Conservation (phyloP, 2,113 vertebrate genomes). For the Vimba vimba region DNA sequence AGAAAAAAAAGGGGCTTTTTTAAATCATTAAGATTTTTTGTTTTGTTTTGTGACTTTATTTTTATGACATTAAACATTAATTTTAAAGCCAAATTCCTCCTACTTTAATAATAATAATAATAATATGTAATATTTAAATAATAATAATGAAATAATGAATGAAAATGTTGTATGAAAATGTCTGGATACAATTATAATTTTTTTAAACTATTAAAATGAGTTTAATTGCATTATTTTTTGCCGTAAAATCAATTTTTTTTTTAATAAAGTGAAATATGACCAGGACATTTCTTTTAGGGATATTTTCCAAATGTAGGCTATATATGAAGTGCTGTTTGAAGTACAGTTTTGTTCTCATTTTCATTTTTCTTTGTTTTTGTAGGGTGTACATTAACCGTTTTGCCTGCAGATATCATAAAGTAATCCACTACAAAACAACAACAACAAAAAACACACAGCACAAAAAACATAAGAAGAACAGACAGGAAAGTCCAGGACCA, state of each 20-base stretch:
- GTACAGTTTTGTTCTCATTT: neutral
- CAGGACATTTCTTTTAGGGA: neutral
- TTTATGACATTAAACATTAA: neutral
- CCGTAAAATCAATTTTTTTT: neutral
- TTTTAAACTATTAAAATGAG: no score
- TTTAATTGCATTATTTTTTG: no score
- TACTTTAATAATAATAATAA: neutral
- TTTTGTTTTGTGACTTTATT: neutral
- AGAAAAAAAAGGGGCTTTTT: neutral
- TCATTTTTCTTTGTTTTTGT: neutral
- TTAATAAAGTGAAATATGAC: neutral
- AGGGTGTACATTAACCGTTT: neutral
- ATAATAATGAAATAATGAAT: neutral
- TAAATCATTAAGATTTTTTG: neutral
- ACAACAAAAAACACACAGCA: neutral
- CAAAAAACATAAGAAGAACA: neutral
- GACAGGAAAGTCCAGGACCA: neutral
- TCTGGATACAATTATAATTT: neutral
- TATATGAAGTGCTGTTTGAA: neutral
- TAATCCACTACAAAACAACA: neutral
- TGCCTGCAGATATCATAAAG: conserved; percentile 21
- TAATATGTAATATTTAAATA: neutral
- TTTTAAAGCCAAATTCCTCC: neutral
- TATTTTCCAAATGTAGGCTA: neutral
- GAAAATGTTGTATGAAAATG: no score